phyloP scores from a whole-genome alignment of 2,888 invertebrate species.

The Brachyptera risi region DNA sequence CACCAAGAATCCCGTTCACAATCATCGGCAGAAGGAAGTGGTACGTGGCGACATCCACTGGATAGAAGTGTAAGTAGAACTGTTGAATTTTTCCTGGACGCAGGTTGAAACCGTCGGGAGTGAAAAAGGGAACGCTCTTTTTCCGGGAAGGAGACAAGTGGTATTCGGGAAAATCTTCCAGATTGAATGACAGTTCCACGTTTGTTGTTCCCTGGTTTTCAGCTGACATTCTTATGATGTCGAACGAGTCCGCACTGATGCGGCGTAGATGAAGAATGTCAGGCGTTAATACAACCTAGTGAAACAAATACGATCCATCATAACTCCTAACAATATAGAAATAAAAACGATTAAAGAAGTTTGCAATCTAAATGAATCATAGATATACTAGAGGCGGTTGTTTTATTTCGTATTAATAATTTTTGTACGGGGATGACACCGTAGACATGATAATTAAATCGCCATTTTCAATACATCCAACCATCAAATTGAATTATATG shows the following conservation, averaged over 20 bases:
- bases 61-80: conserved; percentile 45
- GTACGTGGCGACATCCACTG: conserved; percentile 49
- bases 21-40: conserved; percentile 56
- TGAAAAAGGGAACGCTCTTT: not conserved
- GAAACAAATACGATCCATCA: conserved; percentile 13
- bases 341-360: no score
- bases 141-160: conserved; percentile 36
- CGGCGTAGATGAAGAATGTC: conserved; percentile 50
- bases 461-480: no score
- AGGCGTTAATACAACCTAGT: conserved; percentile 47
- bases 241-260: conserved; percentile 42
- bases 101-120: not conserved
- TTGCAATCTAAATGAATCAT: no score
- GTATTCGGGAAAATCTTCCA: conserved; percentile 44
- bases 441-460: no score
- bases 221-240: conserved; percentile 39
- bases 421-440: no score
- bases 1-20: conserved; percentile 56
- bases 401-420: no score
- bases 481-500: no score
- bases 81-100: conserved; percentile 35
- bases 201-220: conserved; percentile 40
- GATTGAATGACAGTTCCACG: conserved; percentile 39
- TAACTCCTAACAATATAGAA: no score
- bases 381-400: no score